Evolutionary conservation across 2,888 invertebrate species (phyloP).

Genomic region (Drosophila fulvimacula): DNA sequence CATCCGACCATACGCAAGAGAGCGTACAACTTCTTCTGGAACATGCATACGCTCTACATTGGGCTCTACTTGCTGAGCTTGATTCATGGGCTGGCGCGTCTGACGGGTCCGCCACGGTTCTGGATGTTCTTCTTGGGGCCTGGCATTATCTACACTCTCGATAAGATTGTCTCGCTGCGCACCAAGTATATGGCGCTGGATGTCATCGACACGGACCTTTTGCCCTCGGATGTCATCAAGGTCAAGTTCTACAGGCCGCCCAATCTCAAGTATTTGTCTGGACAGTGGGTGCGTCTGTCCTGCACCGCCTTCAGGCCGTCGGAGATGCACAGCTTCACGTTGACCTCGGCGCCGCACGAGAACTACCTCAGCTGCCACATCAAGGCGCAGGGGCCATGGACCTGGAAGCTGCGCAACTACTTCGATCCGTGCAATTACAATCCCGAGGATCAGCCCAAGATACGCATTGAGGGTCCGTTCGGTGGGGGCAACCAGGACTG

Average conservation of each 20-base stretch:
- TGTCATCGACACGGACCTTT: constrained; percentile 95
- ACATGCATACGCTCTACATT: constrained; percentile 95
- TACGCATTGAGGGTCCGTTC: constrained; percentile 96
- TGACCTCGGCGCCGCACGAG: constrained; percentile 98
- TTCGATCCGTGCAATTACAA: constrained; percentile 97
- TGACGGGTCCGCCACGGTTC: constrained; percentile 96
- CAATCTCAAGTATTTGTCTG: constrained; percentile 96
- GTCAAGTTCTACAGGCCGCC: constrained; percentile 98
- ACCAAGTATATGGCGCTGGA: constrained; percentile 96
- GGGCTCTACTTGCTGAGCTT: constrained; percentile 93
- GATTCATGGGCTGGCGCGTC: constrained; percentile 94
- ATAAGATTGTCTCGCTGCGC: constrained; percentile 96
- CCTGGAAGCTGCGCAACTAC: constrained; percentile 97
- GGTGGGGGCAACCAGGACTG: constrained; percentile 99
- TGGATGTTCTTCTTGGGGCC: constrained; percentile 98
- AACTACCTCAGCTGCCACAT: constrained; percentile 97
- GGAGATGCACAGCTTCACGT: constrained; percentile 97
- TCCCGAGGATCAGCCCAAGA: constrained; percentile 93
- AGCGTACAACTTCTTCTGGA: constrained; percentile 98
- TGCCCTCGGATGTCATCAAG: constrained; percentile 97
- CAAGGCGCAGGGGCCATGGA: constrained; percentile 96
- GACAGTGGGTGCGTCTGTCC: constrained; percentile 97
- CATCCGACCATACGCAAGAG: constrained; percentile 96
- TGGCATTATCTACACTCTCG: constrained; percentile 94
- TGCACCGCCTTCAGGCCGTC: constrained; percentile 95